These are phyloP conservation scores for Gambelia wislizenii DNA, from an alignment of 2,797 vertebrate genomes.

Conservation along the genomic window DNA sequence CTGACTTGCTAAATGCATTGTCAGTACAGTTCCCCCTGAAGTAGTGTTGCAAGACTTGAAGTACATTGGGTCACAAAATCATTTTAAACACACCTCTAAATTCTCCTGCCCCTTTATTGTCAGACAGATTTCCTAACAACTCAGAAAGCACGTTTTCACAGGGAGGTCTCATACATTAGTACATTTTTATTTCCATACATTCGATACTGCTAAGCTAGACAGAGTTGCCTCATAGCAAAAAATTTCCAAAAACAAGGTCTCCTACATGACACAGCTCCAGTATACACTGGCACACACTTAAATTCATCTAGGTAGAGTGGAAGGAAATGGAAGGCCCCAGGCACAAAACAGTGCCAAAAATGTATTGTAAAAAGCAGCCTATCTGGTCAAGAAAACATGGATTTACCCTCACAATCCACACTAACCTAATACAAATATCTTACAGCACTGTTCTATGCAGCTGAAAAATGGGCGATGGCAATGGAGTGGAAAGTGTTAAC, in stretches of 20 bases:
- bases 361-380: not conserved
- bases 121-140: not conserved
- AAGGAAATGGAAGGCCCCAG: not conserved
- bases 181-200: not conserved
- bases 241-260: not conserved
- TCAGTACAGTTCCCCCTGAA: not conserved
- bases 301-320: not conserved
- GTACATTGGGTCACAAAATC: not conserved
- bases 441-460: not conserved
- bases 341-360: not conserved
- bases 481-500: constrained; percentile 21
- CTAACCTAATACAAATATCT: not conserved
- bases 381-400: not conserved
- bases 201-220: not conserved
- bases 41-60: not conserved
- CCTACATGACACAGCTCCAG: not conserved
- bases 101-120: too few species aligned
- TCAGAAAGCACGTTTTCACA: not conserved
- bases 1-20: not conserved
- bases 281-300: too few species aligned
- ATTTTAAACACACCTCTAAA: not conserved
- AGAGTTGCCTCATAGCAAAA: not conserved
- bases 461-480: not conserved
- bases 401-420: not conserved
- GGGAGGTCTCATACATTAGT: not conserved